Percentiles rank a stretch among this genome's conserved stretches.
These are phyloP conservation scores for Teinopalpus imperialis DNA, from an alignment of 2,888 invertebrate genomes.

Conservation along the genomic window DNA sequence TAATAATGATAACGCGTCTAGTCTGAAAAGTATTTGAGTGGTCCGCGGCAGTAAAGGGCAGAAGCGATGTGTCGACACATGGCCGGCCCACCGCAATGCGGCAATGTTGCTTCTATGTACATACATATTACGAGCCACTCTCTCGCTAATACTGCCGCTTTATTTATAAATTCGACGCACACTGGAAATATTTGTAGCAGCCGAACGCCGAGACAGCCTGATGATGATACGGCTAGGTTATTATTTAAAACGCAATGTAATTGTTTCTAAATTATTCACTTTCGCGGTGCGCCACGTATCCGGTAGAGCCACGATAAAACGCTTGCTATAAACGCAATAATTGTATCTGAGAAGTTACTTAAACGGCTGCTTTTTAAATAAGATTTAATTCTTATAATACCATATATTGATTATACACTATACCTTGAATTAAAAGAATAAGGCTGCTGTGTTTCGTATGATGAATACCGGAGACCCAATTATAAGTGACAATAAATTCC, in stretches of 20 bases:
- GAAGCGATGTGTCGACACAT: constrained; percentile 73
- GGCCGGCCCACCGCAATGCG: constrained; percentile 75
- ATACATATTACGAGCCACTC: constrained; percentile 64
- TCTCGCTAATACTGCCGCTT: constrained; percentile 56
- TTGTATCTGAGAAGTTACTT: neutral
- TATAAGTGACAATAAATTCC: too few species aligned
- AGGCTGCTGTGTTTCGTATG: too few species aligned
- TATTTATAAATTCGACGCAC: constrained; percentile 51
- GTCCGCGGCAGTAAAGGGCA: constrained; percentile 61
- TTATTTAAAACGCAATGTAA: constrained; percentile 26
- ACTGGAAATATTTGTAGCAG: constrained; percentile 36
- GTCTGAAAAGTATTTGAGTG: constrained; percentile 51
- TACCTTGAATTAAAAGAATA: too few species aligned
- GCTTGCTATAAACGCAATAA: neutral
- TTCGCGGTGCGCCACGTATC: constrained; percentile 7
- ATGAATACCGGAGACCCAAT: too few species aligned
- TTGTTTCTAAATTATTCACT: constrained; percentile 18
- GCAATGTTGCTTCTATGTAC: constrained; percentile 71
- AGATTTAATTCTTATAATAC: too few species aligned
- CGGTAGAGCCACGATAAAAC: neutral
- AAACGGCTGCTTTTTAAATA: too few species aligned
- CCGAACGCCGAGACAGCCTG: constrained; percentile 25
- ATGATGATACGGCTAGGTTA: constrained; percentile 24
- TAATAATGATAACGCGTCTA: constrained; percentile 25
- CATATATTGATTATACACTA: too few species aligned